Base-by-base conservation (phyloP, 2,113 vertebrate species). In the Pelodiscus sinensis region DNA sequence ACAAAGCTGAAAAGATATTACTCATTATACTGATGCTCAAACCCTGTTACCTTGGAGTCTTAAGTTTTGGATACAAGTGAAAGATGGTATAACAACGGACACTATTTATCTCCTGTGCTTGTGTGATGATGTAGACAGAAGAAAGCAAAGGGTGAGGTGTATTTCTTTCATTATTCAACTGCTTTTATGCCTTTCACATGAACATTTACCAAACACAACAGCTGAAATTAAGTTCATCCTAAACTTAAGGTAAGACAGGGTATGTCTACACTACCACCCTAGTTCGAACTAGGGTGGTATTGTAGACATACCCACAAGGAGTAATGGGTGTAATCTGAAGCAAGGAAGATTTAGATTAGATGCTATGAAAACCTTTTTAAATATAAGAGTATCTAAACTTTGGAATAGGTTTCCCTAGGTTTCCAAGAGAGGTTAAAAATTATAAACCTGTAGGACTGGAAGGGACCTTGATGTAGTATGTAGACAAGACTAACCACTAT, bases 21-120 rank as follows among this genome's bases (percentile, higher is more conserved):
- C 94, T 95, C 71, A 89, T 96, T 93, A 93, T 95, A 95, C 19
- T 86, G 51, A 96, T 90, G 27, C 94, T 86, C 80, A 97, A 75
- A 84, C 10, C 75, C 79, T 79, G 86, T 94, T 97, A 96, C 95
- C 83, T 83, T 86, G 82, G 94, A 97, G 94, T 27, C 58, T 97
- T 73, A 92, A 91, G 19, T 90, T 96, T 97, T 85, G 96, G 94
- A 93, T 95, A 94, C 89, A 87, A 94, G 89, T 65, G 93, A 95
- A 93, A 97, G 60, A 84, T 95, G 91, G 91, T 84, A 95, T 91
- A 90, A 93, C 93, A 95, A 93, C 71, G 90, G 24, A 87, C 98
- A 98, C 90, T 71, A 96, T 97, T 97, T 96, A 97, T 81, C 96
- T 97, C 97, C 95, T 98, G 95, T 88, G 55, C 83, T 96, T 44